Percentiles rank a stretch among this genome's conserved stretches.
These are phyloP conservation scores for Pseudorasbora parva DNA, from an alignment of 2,113 vertebrate species.

Conservation along the genomic window DNA sequence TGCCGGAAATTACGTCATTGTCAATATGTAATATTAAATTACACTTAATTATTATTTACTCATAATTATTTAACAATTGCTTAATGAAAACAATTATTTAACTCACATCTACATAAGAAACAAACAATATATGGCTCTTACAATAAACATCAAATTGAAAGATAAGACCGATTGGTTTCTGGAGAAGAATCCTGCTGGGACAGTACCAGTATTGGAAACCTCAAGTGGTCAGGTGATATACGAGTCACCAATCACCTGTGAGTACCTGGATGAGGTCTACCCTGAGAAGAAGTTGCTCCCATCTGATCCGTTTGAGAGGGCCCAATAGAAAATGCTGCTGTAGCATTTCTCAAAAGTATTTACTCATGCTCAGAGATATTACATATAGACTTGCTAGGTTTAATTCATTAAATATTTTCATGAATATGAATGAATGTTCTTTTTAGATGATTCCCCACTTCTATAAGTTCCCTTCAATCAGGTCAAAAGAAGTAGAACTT, in stretches of 20 bases:
- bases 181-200: constrained; percentile 82
- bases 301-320: constrained; percentile 82
- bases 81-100: too few relatives aligned
- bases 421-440: not conserved
- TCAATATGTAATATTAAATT: too few relatives aligned
- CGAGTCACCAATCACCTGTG: constrained; percentile 88
- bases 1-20: too few relatives aligned
- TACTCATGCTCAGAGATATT: not conserved
- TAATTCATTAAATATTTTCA: not conserved
- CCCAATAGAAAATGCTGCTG: constrained; percentile 86
- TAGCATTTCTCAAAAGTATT: constrained; percentile 88
- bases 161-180: constrained; percentile 92
- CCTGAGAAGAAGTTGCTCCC: constrained; percentile 84
- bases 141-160: constrained; percentile 88
- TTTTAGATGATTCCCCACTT: constrained; percentile 74
- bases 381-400: not conserved
- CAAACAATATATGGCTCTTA: not conserved
- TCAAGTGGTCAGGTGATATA: constrained; percentile 83
- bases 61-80: too few relatives aligned
- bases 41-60: too few relatives aligned
- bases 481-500: constrained; percentile 76
- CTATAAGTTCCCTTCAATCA: constrained; percentile 64
- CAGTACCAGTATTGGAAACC: constrained; percentile 88
- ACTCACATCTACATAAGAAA: not conserved
- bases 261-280: constrained; percentile 91